Evolutionary conservation across 2,888 invertebrate genomes (phyloP).

Genomic region (Spicauda simplicius): DNA sequence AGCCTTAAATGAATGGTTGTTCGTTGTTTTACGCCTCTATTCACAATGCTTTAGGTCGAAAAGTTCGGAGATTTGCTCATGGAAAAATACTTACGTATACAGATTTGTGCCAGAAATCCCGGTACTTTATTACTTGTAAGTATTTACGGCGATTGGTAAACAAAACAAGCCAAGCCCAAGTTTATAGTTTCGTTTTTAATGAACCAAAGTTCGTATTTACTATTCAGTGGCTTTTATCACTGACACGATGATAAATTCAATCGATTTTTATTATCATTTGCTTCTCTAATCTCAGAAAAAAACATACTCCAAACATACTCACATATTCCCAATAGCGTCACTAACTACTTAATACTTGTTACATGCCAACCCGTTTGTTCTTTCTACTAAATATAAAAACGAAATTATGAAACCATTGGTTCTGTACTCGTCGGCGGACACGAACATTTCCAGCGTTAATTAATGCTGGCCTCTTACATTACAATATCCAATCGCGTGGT

Average conservation of each 20-base stretch:
- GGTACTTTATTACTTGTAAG: no score
- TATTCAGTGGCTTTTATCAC: slow-evolving; percentile 8
- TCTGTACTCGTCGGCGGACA: slow-evolving; percentile 41
- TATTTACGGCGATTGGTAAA: slow-evolving; percentile 3
- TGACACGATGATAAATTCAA: slow-evolving; percentile 32
- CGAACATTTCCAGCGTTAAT: slow-evolving; percentile 51
- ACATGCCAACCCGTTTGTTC: no score
- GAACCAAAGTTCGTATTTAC: background rate
- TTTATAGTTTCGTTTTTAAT: background rate
- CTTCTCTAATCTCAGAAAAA: no score
- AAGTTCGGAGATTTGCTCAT: slow-evolving; percentile 74
- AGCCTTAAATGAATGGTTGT: slow-evolving; percentile 83
- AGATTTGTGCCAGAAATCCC: slow-evolving; percentile 10
- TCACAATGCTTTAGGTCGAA: slow-evolving; percentile 77
- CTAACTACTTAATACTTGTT: no score
- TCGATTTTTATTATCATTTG: slow-evolving; percentile 38
- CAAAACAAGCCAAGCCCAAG: slow-evolving; percentile 26
- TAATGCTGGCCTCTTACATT: slow-evolving; percentile 51
- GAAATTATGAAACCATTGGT: slow-evolving; percentile 40
- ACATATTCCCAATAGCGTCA: no score
- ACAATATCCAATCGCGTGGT: slow-evolving; percentile 52
- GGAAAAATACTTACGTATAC: slow-evolving; percentile 45
- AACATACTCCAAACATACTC: no score
- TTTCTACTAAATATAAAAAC: background rate
- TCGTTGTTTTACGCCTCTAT: slow-evolving; percentile 84